Evolutionary conservation across 2,888 invertebrate species (phyloP), one percentile per base, ranked within the genome.

Genomic region (Dichetophora obliterata): DNA sequence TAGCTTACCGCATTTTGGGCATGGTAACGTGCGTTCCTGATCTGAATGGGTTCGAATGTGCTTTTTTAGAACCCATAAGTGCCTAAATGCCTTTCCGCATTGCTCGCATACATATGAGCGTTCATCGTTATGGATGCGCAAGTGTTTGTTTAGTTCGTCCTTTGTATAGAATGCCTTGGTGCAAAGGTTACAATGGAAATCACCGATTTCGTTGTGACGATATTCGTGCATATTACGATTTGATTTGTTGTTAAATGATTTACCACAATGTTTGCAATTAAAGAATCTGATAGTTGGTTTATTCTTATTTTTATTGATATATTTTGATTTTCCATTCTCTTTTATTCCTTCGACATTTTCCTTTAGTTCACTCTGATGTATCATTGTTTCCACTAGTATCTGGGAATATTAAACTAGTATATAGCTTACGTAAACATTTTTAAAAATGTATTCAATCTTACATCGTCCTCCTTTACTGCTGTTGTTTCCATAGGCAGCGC

Each of bases 21-120:
- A 74, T 9, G 74, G 74, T 5, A 74, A 31, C 5, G 74, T 74
- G 5, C 34, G 54, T 5, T 37, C 37, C 4, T 52, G 27, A 8
- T 11, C 34, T n/a, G 22, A 14, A 22, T 74, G 74, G 4, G 74
- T 74, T 1, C 54, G 74, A 43, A 8, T 50, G 34, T 74, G 74
- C 31, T 74, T 74, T 54, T 66, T 65, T 16, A 74, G n/a, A 43
- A 74, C 74, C 74, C 74, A 74, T 5, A 66, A 43, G 24, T 66
- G 74, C 34, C 66, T 52, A 54, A 74, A 74, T 22, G 37, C 74
- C 34, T 74, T 74, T 22, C 74, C 74, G 24, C 74, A 74, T 22
- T 74, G 27, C 37, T 74, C 74, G 16, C 74, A 75, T 1, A 75
- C 48, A 31, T 22, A 75, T 6, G 50, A 4, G 0, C 48, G 75